Base-by-base conservation (phyloP, 2,888 invertebrate genomes). In the Onthophagus sagittarius region DNA sequence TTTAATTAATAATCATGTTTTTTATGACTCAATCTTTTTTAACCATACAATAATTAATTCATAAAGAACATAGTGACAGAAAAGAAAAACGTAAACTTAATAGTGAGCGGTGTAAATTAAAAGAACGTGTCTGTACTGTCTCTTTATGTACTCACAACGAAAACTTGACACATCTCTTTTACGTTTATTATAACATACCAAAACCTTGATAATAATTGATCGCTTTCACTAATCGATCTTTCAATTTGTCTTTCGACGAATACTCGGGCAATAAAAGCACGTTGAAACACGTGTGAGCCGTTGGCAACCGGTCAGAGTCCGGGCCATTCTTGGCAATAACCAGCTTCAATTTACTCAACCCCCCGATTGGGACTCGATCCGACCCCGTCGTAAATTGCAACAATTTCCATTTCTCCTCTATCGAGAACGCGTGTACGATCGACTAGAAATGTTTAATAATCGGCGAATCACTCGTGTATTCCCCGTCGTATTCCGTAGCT, bases 271-370 rank as follows among this genome's bases (percentile, higher is more conserved):
- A 87, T 7, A 98, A 88, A 0, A 98, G 88, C 0, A 97, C 95
- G 84, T 98, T 98, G 87, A 97, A 98, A 86, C 98, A 98, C 0
- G 98, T 98, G 83, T 98, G 98, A 5, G 97, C 96, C 62, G 97
- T 97, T 67, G 98, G 98, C 78, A 98, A 87, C 74, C 97, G 90
- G 82, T 97, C 96, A 62, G 95, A 94, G 82, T 98, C 97, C 0
- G 96, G 93, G 0, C 98, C 97, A 84, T 97, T 95, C 72, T 95
- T 89, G 0, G 97, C 95, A 71, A 98, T 94, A 9, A 95, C 92
- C 80, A 98, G 89, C 81, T 96, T 95, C 67, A 98, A 87, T 80
- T 94, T 93, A 72, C 94, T 93, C 15, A 75, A 71, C 0, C 97
- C 97, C 0, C 97, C 98, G 0, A 98, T 94, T 0, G 98, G 98